phyloP scores from a whole-genome alignment of 2,888 invertebrate species.

The Noctuana brunneofusca region DNA sequence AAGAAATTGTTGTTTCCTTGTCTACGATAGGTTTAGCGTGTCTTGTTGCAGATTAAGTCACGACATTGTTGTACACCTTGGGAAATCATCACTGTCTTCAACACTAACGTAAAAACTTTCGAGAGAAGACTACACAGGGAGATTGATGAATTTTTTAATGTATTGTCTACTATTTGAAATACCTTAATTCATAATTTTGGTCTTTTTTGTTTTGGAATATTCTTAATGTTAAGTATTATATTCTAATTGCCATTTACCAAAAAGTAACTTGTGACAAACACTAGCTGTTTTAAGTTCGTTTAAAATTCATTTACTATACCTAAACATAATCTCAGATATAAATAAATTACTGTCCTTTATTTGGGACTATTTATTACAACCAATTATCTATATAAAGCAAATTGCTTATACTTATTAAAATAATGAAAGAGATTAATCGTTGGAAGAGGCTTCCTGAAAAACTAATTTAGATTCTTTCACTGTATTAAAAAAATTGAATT shows the following conservation, averaged over 20 bases:
- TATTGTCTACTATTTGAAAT: neutral
- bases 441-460: too few relatives aligned
- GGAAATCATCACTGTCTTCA: neutral
- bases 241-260: neutral
- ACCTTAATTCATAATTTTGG: neutral
- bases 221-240: neutral
- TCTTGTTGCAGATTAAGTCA: neutral
- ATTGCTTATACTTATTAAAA: too few relatives aligned
- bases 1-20: neutral
- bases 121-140: neutral
- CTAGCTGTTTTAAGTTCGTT: neutral
- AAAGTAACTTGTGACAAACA: neutral
- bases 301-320: neutral
- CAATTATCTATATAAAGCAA: too few relatives aligned
- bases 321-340: too few relatives aligned
- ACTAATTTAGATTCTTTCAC: too few relatives aligned
- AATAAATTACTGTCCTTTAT: too few relatives aligned
- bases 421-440: too few relatives aligned
- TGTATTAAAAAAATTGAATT: too few relatives aligned
- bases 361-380: too few relatives aligned
- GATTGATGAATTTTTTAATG: neutral
- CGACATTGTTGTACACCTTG: constrained; percentile 1
- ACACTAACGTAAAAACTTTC: neutral
- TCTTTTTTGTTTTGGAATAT: neutral
- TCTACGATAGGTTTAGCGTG: neutral